Evolutionary conservation across 2,888 invertebrate species (phyloP), one percentile per base, ranked within the genome.

Genomic region (Tanytarsus gracilentus): DNA sequence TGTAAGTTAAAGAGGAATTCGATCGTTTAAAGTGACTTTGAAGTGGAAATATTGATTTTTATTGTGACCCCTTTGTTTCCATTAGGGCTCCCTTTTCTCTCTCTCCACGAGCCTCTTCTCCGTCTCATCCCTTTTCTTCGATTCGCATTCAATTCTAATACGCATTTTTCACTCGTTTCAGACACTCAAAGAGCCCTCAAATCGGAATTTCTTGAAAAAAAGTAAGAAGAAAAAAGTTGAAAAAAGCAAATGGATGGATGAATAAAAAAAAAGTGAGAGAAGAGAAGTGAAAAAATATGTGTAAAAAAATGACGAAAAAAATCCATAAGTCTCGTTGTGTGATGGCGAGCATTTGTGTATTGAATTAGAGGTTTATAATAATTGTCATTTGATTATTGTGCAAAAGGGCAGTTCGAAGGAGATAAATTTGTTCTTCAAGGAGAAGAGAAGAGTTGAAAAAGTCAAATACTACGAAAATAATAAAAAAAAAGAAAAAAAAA

Each of bases 301-400:
- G 23, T 44, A 55, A 55, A 39, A 55, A 58, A 30, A 58, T 58
- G 58, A 58, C 26, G 55, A 55, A 40, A 39, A 55, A 58, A 58
- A 58, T 58, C 27, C n/a, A 58, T 44, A 58, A 58, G 48, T 58
- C 58, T 26, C 29, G 7, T 26, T 48, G 58, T 58, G 58, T 58
- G 58, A 58, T 58, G 48, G 44, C 58, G 30, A 58, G 26, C n/a
- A n/a, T n/a, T 30, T 14, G 51, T 18, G 23, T n/a, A 26, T 9
- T 9, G 21, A 5, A n/a, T 48, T 21, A 14, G 16, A 27, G 8
- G n/a, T n/a, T n/a, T n/a, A n/a, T n/a, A n/a, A n/a, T n/a, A n/a
- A n/a, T n/a, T n/a, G n/a, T n/a, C n/a, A n/a, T n/a, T n/a, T n/a
- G n/a, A n/a, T n/a, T n/a, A n/a, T n/a, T n/a, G n/a, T n/a, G n/a